Conservation (phyloP, 2,113 vertebrate genomes). For the Antechinus stuartii region DNA sequence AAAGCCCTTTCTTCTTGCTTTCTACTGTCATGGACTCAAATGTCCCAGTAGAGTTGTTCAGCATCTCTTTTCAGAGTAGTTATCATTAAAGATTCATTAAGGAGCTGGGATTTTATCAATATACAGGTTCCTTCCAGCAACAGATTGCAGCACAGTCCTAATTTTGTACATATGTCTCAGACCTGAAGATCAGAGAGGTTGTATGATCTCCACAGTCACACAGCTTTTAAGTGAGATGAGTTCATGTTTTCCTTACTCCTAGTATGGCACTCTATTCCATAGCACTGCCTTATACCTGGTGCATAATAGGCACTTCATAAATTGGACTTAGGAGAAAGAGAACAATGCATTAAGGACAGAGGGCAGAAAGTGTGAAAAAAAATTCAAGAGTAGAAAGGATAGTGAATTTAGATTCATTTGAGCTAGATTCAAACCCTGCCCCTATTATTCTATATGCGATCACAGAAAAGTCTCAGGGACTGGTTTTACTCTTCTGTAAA, state of each 20-base stretch:
- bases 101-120: background rate
- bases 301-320: background rate
- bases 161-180: background rate
- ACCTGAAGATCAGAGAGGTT: background rate
- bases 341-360: too few relatives aligned
- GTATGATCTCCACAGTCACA: background rate
- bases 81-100: background rate
- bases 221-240: background rate
- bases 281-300: background rate
- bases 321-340: background rate
- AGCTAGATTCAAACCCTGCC: background rate
- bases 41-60: background rate
- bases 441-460: background rate
- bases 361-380: background rate
- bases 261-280: background rate
- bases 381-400: background rate
- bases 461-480: background rate
- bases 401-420: too few relatives aligned
- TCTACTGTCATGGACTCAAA: background rate
- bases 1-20: background rate
- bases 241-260: background rate
- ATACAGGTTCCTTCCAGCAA: rapidly evolving
- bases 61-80: background rate
- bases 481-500: background rate
- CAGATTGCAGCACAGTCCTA: background rate